Evolutionary conservation across 1,140 invertebrate genomes (phyloP).

Genomic region (Drosophila jambulina): DNA sequence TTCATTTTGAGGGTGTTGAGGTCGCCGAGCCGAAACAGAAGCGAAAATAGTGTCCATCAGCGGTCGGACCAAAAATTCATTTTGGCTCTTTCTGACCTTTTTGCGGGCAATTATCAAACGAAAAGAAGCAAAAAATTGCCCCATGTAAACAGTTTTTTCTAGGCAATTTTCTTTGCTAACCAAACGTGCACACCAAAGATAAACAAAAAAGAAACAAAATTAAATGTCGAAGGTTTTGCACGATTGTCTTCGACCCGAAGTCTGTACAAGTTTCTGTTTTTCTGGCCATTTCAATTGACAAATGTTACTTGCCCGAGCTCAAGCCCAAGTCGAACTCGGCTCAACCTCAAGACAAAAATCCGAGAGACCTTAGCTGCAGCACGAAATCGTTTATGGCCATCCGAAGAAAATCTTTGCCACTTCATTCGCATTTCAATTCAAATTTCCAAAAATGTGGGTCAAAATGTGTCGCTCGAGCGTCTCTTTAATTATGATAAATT

Average conservation of each 20-base stretch:
- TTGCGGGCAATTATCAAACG: conserved; percentile 66
- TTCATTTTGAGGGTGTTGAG: conserved; percentile 69
- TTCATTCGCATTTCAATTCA: conserved; percentile 38
- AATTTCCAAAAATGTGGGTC: conserved; percentile 61
- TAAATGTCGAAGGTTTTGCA: conserved; percentile 84
- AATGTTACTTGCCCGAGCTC: conserved; percentile 56
- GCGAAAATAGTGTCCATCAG: conserved; percentile 42
- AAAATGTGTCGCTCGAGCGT: conserved; percentile 73
- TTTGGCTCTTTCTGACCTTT: conserved; percentile 65
- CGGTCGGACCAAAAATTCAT: conserved; percentile 47
- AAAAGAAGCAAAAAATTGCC: conserved; percentile 52
- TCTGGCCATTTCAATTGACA: conserved; percentile 74
- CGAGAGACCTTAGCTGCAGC: conserved; percentile 47
- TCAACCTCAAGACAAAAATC: conserved; percentile 51
- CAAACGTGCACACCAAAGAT: conserved; percentile 68
- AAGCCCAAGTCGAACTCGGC: conserved; percentile 33
- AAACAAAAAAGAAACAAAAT: conserved; percentile 72
- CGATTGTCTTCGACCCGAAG: conserved; percentile 62
- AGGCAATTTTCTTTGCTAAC: conserved; percentile 65
- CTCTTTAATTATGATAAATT: conserved; percentile 69
- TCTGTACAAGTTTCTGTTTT: conserved; percentile 47
- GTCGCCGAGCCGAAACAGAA: conserved; percentile 49
- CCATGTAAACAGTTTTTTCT: conserved; percentile 65
- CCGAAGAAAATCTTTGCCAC: conserved; percentile 70
- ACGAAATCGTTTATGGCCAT: conserved; percentile 56